phyloP scores from a whole-genome alignment of 2,888 invertebrate genomes.

The Lasioglossum oenotherae region DNA sequence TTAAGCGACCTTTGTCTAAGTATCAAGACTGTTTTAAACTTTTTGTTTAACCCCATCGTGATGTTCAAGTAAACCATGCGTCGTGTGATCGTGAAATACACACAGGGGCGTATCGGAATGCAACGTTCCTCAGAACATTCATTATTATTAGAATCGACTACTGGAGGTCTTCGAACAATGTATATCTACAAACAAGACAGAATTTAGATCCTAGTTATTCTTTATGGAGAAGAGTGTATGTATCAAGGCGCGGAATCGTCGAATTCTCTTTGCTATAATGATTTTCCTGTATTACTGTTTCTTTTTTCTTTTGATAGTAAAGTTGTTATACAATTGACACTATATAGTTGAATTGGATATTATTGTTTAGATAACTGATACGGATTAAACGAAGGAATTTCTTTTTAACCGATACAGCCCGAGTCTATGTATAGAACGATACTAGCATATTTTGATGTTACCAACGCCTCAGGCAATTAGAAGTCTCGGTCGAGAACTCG shows the following conservation, averaged over 20 bases:
- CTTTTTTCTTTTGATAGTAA: background rate
- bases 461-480: conserved; percentile 71
- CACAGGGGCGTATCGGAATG: conserved; percentile 7
- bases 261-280: background rate
- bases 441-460: conserved; percentile 68
- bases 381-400: conserved; percentile 23
- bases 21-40: conserved; percentile 91
- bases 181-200: background rate
- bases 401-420: conserved; percentile 30
- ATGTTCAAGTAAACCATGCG: conserved; percentile 88
- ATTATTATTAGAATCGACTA: conserved; percentile 14
- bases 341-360: conserved; percentile 23
- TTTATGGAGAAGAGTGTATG: background rate
- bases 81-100: conserved; percentile 7
- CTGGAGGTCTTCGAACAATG: background rate
- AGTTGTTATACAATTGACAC: conserved; percentile 22
- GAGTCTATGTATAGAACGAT: conserved; percentile 41
- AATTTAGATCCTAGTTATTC: background rate
- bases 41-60: conserved; percentile 91
- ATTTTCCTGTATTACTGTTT: conserved; percentile 3
- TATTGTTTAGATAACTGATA: conserved; percentile 11
- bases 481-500: conserved; percentile 55
- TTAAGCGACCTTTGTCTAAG: conserved; percentile 88
- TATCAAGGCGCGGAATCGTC: background rate
- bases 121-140: background rate